Percentiles rank a stretch among this genome's conserved stretches.
phyloP scores from a whole-genome alignment of 2,113 vertebrate species.

The Crotalus horridus region DNA sequence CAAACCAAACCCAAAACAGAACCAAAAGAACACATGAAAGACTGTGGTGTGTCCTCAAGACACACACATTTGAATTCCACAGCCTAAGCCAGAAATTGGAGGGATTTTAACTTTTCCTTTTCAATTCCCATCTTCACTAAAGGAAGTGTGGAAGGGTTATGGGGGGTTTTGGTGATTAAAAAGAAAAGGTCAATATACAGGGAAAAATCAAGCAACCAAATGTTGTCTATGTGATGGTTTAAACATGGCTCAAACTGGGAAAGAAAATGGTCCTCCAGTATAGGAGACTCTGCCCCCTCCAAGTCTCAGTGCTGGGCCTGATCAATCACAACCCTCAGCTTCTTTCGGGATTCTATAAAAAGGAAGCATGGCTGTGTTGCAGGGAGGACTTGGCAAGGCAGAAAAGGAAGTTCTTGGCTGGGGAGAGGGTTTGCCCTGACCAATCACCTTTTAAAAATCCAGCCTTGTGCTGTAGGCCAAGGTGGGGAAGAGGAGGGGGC shows the following conservation, averaged over 20 bases:
- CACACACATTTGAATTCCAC: conserved; percentile 11
- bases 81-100: background rate
- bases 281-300: background rate
- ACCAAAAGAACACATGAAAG: background rate
- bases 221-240: background rate
- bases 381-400: background rate
- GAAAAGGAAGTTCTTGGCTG: background rate
- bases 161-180: background rate
- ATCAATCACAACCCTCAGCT: background rate
- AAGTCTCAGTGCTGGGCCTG: background rate
- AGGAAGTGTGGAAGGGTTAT: background rate
- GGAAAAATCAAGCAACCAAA: conserved; percentile 1
- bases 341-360: background rate
- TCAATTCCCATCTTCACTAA: background rate
- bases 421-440: background rate
- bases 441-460: conserved; percentile 2
- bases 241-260: background rate
- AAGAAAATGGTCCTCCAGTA: background rate
- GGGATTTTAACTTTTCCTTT: background rate
- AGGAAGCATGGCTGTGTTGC: background rate
- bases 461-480: background rate
- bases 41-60: background rate
- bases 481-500: conserved; percentile 22
- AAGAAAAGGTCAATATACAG: background rate
- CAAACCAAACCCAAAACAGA: conserved; percentile 3